Percentiles rank a stretch among this genome's conserved stretches.
These are phyloP conservation scores for Mesocentrotus franciscanus DNA, from an alignment of 53 echinoderm and acorn worm species.

Conservation along the genomic window DNA sequence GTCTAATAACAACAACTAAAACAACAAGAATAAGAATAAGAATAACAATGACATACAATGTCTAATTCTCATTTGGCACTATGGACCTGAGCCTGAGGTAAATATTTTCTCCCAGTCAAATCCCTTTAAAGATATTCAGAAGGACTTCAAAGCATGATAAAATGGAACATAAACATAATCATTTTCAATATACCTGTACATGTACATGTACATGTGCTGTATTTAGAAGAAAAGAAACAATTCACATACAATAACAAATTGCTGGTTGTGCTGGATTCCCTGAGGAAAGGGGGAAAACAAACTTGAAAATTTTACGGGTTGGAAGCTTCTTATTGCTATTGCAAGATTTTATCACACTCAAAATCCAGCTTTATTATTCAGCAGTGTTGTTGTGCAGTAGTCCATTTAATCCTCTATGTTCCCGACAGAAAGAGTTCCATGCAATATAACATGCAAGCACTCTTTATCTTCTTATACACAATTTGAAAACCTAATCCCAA, in stretches of 20 bases:
- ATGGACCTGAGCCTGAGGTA: neutral
- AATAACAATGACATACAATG: too few species aligned
- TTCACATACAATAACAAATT: neutral
- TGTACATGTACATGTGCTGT: neutral
- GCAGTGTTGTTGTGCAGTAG: neutral
- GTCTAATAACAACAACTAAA: too few species aligned
- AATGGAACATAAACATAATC: neutral
- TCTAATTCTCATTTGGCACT: neutral
- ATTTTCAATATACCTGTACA: neutral
- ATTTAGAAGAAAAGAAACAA: neutral
- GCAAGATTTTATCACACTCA: conserved; percentile 15
- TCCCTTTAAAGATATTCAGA: neutral
- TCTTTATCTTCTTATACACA: neutral
- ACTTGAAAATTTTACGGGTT: neutral
- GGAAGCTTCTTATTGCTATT: neutral
- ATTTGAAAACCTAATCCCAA: neutral
- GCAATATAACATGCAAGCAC: neutral
- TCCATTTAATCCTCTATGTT: conserved; percentile 17
- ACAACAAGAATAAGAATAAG: too few species aligned
- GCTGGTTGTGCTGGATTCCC: neutral
- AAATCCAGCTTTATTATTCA: neutral
- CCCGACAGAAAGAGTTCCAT: neutral
- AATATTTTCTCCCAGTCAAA: neutral
- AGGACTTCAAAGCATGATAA: neutral
- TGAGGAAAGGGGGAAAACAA: neutral